Base-by-base conservation (phyloP, 2,113 vertebrate species). In the Embiotoca jacksoni region DNA sequence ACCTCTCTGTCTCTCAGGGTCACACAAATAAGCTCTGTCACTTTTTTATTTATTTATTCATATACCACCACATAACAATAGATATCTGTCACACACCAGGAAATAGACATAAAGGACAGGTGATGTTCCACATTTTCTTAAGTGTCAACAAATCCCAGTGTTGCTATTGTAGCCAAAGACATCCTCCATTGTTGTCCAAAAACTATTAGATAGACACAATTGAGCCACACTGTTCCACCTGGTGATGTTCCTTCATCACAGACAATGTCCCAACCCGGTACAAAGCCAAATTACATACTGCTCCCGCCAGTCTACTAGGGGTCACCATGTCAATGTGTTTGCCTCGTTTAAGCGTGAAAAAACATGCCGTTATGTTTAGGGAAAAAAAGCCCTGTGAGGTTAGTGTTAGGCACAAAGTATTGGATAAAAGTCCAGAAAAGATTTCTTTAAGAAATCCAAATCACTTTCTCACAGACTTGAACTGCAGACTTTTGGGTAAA, bases 1-100 rank as follows among this genome's bases (percentile, higher is more conserved):
- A 72, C 75, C 78, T 78, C 66, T 46, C 76, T 15, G 32, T 72
- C 59, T 69, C 55, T 70, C 63, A 33, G 49, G 62, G 61, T 54
- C 30, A 41, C 59, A 70, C 72, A 84, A 71, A 74, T 67, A 9
- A 60, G 58, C 67, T 59, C 44, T 8, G 15, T 59, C 78, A 70
- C 44, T 44, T 14, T 56, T 54, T 54, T 49, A 23, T 61, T 30
- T 61, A 16, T 64, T 1, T 16, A 46, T 78, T 64, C 16, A 62
- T 70, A 33, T 53, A 44, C 5, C 35, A 37, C 0, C 50, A 5
- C 7, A 52, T 60, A 52, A 47, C 41, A 57, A 50, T 47, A 3
- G 8, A 3, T 68, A 67, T 32, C 52, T 15, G 44, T 49, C 56
- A 39, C 46, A 23, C n/a, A 23, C 36, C 4, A 61, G 36, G 44